A percentile compares a stretch with the other conserved stretches of the same genome.
Conservation (phyloP, 2,113 vertebrate genomes). For the Rhinoptilus africanus region DNA sequence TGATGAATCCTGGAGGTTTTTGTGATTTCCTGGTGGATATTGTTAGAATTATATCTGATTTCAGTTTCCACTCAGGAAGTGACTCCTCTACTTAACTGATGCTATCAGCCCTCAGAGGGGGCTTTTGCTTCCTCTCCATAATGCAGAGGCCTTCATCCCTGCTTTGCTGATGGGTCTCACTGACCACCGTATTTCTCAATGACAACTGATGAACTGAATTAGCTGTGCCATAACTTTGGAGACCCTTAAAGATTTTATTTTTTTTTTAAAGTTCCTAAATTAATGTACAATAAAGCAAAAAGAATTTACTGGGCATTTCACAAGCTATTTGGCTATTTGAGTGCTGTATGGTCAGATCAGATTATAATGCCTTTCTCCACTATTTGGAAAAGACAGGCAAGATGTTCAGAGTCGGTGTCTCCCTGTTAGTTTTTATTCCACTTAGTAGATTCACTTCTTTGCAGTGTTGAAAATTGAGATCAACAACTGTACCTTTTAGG, state of each 20-base stretch:
- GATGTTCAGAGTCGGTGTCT: neutral
- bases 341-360: neutral
- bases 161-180: neutral
- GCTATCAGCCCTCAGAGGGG: neutral
- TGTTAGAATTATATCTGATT: conserved; percentile 41
- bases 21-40: conserved; percentile 27
- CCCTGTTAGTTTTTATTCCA: neutral
- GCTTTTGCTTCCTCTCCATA: neutral
- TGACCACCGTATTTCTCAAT: neutral
- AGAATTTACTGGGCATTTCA: neutral
- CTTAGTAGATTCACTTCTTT: neutral
- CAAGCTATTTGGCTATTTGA: neutral
- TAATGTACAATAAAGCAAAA: neutral
- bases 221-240: neutral
- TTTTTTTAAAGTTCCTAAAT: neutral
- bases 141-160: neutral
- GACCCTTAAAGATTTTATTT: neutral
- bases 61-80: conserved; percentile 31
- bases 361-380: neutral
- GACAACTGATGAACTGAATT: neutral
- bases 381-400: neutral
- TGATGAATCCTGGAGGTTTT: neutral
- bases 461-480: neutral
- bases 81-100: neutral
- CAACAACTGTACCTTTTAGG: neutral